phyloP scores from a whole-genome alignment of 2,888 invertebrate genomes.

The Conops quadrifasciatus region DNA sequence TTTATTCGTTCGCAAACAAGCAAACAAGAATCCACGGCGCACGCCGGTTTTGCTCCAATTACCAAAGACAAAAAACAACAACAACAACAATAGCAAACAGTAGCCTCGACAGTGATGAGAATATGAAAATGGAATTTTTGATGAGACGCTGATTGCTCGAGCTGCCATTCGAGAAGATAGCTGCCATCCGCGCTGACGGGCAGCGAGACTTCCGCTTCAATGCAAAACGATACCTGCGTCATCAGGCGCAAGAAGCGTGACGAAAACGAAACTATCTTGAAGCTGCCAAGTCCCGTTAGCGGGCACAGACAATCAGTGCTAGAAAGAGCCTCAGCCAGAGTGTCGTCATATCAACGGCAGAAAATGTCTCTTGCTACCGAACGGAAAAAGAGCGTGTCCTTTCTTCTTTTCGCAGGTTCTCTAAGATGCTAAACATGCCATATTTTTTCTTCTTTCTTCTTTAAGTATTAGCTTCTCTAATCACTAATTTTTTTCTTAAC shows the following conservation, averaged over 20 bases:
- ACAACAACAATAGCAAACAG: too few species aligned
- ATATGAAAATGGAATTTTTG: slow-evolving; percentile 35
- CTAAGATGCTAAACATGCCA: too few species aligned
- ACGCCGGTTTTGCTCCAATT: neutral
- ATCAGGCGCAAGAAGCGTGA: neutral
- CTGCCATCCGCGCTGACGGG: neutral
- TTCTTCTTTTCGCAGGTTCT: too few species aligned
- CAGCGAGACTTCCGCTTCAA: neutral
- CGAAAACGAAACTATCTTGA: neutral
- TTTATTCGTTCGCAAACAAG: neutral
- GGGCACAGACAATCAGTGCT: too few species aligned
- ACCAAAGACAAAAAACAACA: neutral
- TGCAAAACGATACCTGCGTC: neutral
- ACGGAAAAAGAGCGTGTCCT: too few species aligned
- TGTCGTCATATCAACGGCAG: too few species aligned
- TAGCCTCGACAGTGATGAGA: neutral
- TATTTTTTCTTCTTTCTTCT: too few species aligned
- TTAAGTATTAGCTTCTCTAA: too few species aligned
- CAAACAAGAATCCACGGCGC: neutral
- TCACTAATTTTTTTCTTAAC: too few species aligned
- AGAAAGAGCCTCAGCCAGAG: too few species aligned
- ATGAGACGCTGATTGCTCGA: slow-evolving; percentile 20
- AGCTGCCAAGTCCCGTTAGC: neutral
- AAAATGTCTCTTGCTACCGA: too few species aligned
- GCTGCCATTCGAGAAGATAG: neutral